phyloP scores from a whole-genome alignment of 1,140 invertebrate species.

The Euborellia annulipes region DNA sequence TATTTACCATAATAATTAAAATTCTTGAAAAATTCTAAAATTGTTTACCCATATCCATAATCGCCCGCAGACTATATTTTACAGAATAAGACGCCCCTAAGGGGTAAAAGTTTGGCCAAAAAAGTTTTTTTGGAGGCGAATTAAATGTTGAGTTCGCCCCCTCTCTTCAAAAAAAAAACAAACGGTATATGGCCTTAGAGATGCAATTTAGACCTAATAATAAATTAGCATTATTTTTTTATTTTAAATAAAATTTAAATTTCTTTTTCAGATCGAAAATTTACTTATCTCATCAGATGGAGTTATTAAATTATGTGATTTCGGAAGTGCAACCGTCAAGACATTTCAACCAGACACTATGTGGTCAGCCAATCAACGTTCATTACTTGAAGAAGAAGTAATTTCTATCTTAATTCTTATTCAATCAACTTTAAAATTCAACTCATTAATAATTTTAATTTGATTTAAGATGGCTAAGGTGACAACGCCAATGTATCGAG shows the following conservation, averaged over 20 bases:
- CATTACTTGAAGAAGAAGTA: slow-evolving; percentile 87
- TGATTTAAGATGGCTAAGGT: slow-evolving; percentile 41
- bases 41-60: too few relatives aligned
- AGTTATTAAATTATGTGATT: slow-evolving; percentile 92
- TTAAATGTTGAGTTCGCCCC: too few relatives aligned
- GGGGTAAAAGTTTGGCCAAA: too few relatives aligned
- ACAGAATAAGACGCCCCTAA: too few relatives aligned
- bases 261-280: slow-evolving; percentile 42
- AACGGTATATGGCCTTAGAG: too few relatives aligned
- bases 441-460: slow-evolving; percentile 5
- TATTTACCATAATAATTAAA: too few relatives aligned
- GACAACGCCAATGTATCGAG: slow-evolving; percentile 77
- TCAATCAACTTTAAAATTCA: background rate
- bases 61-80: too few relatives aligned
- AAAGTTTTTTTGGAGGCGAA: too few relatives aligned
- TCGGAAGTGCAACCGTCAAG: slow-evolving; percentile 88
- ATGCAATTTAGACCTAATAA: too few relatives aligned
- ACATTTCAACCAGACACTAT: slow-evolving; percentile 65
- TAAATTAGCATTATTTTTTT: too few relatives aligned
- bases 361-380: slow-evolving; percentile 85
- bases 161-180: too few relatives aligned
- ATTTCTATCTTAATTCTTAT: slow-evolving; percentile 16
- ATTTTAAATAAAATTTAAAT: slow-evolving; percentile 6
- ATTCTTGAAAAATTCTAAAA: too few relatives aligned
- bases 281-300: slow-evolving; percentile 61